Conservation (phyloP, 2,113 vertebrate species). For the Pandion haliaetus region DNA sequence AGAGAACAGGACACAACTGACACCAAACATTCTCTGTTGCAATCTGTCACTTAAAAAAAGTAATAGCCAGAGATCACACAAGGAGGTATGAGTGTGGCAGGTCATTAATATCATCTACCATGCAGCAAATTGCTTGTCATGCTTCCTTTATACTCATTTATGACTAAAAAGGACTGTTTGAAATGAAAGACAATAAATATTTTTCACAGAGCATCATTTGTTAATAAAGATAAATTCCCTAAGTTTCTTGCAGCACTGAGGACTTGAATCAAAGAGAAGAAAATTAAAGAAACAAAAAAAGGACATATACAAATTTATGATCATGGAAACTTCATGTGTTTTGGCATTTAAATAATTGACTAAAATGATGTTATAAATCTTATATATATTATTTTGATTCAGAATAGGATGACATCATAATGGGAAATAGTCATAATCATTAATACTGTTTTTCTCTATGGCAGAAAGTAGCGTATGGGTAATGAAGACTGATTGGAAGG, state of each 20-base stretch:
- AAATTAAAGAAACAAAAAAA: not conserved
- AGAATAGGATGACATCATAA: not conserved
- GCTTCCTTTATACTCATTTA: constrained; percentile 71
- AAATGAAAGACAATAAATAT: constrained; percentile 43
- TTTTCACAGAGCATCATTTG: constrained; percentile 9
- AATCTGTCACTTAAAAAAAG: constrained; percentile 48
- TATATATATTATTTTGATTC: not conserved
- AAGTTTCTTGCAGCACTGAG: not conserved
- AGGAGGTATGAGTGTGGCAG: constrained; percentile 52
- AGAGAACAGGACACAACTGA: not conserved
- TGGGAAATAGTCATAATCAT: not conserved
- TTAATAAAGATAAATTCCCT: constrained; percentile 1
- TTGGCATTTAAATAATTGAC: constrained; percentile 40
- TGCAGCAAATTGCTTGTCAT: constrained; percentile 73
- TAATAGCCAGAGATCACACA: constrained; percentile 18
- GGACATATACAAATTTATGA: constrained; percentile 17
- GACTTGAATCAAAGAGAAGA: not conserved
- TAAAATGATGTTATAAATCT: constrained; percentile 19
- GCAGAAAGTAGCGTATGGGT: not conserved
- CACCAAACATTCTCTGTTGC: not conserved
- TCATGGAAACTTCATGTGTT: not conserved
- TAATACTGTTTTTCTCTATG: not conserved
- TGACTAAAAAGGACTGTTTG: constrained; percentile 47
- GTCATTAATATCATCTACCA: constrained; percentile 68
- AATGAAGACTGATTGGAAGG: not conserved